Conservation (phyloP, 1,140 invertebrate genomes). For the Drosophila eugracilis region DNA sequence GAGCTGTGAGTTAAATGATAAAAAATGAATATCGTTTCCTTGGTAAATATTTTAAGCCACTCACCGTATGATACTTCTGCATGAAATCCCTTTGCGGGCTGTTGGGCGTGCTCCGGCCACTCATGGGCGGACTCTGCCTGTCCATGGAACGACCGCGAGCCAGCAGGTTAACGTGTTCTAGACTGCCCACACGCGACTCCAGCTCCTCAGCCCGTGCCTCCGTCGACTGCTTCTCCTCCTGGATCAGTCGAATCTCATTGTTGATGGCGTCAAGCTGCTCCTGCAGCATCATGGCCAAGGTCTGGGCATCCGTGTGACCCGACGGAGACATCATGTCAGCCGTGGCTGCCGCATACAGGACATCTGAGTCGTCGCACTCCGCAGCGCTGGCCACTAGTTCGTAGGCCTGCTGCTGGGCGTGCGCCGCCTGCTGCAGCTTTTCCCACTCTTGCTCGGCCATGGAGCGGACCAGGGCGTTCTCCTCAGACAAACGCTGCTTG, state of each 20-base stretch:
- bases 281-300: conserved; percentile 98
- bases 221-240: conserved; percentile 99
- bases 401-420: conserved; percentile 97
- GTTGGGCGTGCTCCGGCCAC: conserved; percentile 87
- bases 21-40: not conserved
- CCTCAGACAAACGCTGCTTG: conserved; percentile 85
- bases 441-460: conserved; percentile 95
- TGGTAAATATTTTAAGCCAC: not conserved
- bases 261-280: conserved; percentile 99
- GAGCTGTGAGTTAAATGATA: conserved; percentile 86
- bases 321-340: conserved; percentile 91
- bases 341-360: conserved; percentile 89
- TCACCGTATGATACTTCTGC: conserved; percentile 86
- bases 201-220: conserved; percentile 98
- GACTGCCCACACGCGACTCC: conserved; percentile 97
- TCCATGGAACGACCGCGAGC: conserved; percentile 91
- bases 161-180: conserved; percentile 96
- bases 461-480: conserved; percentile 86
- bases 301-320: conserved; percentile 97
- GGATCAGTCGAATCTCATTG: conserved; percentile 98
- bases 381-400: conserved; percentile 96
- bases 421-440: conserved; percentile 95
- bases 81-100: conserved; percentile 84
- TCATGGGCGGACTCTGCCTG: conserved; percentile 90
- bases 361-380: conserved; percentile 92